Conservation (phyloP, 2,797 vertebrate species). For the Phoeniculus purpureus region DNA sequence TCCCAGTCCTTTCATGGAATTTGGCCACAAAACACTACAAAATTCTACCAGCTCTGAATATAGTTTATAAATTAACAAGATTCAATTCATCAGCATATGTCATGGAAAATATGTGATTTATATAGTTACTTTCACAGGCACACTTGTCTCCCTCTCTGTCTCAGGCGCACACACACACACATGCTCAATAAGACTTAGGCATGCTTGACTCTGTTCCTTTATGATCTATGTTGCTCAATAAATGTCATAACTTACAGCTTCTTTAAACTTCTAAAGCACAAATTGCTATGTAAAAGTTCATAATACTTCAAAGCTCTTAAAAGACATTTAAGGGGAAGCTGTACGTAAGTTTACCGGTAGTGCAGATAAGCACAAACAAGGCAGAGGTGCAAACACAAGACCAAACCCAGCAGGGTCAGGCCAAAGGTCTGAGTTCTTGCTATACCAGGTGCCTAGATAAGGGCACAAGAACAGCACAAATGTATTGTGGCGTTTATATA, state of each 20-base stretch:
- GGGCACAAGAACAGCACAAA: neutral
- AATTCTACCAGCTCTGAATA: constrained; percentile 42
- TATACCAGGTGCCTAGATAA: constrained; percentile 50
- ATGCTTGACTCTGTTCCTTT: constrained; percentile 10
- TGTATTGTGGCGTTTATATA: neutral
- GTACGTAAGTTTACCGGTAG: constrained; percentile 31
- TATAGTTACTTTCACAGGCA: constrained; percentile 40
- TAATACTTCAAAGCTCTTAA: constrained; percentile 35
- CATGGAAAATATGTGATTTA: constrained; percentile 53
- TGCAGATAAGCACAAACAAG: constrained; percentile 51
- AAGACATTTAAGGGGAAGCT: constrained; percentile 19
- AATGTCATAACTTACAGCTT: constrained; percentile 4
- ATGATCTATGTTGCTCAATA: constrained; percentile 2
- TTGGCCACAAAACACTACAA: constrained; percentile 9
- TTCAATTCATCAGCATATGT: constrained; percentile 43
- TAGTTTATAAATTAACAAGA: constrained; percentile 62
- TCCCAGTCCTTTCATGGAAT: constrained; percentile 21
- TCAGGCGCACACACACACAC: fast-evolving
- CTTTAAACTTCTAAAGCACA: constrained; percentile 27
- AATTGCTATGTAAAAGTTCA: constrained; percentile 52
- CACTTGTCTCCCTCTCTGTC: neutral
- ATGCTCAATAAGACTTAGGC: neutral
- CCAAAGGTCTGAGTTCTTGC: constrained; percentile 59
- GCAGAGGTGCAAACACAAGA: constrained; percentile 39
- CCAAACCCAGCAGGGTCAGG: constrained; percentile 13